These are phyloP conservation scores for Rhabdornis inornatus DNA, from an alignment of 2,113 vertebrate genomes.

Conservation along the genomic window DNA sequence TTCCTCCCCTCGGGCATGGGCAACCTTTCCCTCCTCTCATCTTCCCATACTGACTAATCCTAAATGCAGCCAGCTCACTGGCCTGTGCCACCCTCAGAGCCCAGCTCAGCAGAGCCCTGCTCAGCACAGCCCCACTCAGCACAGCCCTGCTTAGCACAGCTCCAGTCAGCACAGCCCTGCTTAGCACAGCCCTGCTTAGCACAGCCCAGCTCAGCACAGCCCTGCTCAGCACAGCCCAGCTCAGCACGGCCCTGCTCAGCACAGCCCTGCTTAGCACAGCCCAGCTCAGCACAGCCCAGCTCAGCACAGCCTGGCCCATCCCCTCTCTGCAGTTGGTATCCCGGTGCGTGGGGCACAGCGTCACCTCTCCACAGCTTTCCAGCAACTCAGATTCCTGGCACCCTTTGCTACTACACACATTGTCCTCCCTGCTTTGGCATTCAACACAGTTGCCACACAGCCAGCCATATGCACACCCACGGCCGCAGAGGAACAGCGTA, in stretches of 20 bases:
- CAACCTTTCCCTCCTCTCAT: not conserved
- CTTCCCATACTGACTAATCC: not conserved
- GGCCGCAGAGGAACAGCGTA: slow-evolving; percentile 31
- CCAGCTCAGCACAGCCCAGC: not conserved
- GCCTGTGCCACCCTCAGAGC: not conserved
- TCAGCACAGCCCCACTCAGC: not conserved
- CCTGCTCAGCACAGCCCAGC: too few relatives aligned
- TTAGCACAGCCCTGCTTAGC: too few relatives aligned
- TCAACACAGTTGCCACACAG: slow-evolving; percentile 28
- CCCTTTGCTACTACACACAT: slow-evolving; percentile 29
- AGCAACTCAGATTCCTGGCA: slow-evolving; percentile 26
- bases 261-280: not conserved
- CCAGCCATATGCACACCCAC: slow-evolving; percentile 56
- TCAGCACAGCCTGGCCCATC: not conserved
- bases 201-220: too few relatives aligned
- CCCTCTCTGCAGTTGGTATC: not conserved
- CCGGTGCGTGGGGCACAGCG: not conserved
- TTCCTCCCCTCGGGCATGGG: not conserved
- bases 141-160: not conserved
- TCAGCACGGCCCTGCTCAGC: too few relatives aligned
- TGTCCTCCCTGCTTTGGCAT: slow-evolving; percentile 52
- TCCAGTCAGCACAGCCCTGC: too few relatives aligned
- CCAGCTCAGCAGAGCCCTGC: not conserved
- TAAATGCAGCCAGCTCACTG: accelerated
- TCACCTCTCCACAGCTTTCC: not conserved